Evolutionary conservation across 2,888 invertebrate species (phyloP).

Genomic region (Heteropelma amictum): DNA sequence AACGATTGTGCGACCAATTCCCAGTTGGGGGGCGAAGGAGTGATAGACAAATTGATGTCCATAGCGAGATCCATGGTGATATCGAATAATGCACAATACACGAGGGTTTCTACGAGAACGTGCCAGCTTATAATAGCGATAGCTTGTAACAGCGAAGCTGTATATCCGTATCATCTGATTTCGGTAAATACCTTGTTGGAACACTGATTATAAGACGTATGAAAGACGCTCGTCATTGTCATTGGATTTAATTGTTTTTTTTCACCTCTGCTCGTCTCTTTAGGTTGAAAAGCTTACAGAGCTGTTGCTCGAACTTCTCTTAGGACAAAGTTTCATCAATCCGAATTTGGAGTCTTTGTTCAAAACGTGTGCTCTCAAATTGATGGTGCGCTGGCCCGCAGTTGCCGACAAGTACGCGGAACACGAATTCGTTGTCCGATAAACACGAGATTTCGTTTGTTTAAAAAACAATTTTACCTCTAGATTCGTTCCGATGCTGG

Average conservation of each 20-base stretch:
- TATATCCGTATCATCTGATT: conserved; percentile 74
- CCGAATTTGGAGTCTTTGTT: conserved; percentile 73
- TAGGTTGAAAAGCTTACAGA: conserved; percentile 75
- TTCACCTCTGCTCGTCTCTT: no score
- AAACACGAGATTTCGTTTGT: no score
- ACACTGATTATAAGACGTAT: background rate
- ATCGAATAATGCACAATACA: conserved; percentile 76
- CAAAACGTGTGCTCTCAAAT: conserved; percentile 73
- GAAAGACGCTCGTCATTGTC: background rate
- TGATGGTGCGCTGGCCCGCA: conserved; percentile 76
- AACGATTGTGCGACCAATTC: conserved; percentile 74
- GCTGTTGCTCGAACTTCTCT: conserved; percentile 71
- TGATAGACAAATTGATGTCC: conserved; percentile 74
- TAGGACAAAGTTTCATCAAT: conserved; percentile 75
- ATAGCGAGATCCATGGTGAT: conserved; percentile 76
- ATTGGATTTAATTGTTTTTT: background rate
- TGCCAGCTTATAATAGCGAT: conserved; percentile 76
- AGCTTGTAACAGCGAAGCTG: conserved; percentile 73
- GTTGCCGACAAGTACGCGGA: conserved; percentile 70
- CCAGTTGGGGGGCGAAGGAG: conserved; percentile 73
- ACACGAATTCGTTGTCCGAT: background rate
- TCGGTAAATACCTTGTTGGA: conserved; percentile 66
- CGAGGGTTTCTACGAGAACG: conserved; percentile 73
- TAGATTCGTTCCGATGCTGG: conserved; percentile 72
- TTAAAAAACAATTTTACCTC: no score